phyloP scores from a whole-genome alignment of 2,797 vertebrate genomes.

The Agapornis canus region DNA sequence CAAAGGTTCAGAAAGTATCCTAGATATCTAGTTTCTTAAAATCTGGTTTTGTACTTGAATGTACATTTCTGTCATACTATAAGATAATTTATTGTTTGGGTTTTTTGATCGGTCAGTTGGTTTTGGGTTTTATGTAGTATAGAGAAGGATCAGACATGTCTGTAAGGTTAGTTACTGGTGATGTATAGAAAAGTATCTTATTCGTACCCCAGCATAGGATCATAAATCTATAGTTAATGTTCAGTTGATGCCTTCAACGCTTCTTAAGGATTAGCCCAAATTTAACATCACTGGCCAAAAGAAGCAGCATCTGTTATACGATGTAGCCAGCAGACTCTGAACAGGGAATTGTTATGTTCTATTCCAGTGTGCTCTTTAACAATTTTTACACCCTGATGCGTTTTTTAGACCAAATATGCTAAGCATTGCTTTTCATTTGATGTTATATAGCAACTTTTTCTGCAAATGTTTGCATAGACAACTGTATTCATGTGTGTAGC shows the following conservation, averaged over 20 bases:
- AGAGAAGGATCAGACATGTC: fast-evolving
- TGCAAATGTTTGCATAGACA: background rate
- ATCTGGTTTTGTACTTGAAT: background rate
- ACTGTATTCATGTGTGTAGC: background rate
- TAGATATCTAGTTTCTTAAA: background rate
- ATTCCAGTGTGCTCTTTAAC: background rate
- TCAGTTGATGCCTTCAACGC: background rate
- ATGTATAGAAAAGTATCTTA: background rate
- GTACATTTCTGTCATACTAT: background rate
- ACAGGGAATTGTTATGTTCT: background rate
- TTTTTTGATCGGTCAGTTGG: background rate
- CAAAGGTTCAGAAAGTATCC: background rate
- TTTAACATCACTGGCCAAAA: background rate
- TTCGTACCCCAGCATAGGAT: background rate
- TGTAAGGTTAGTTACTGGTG: background rate
- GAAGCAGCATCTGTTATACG: background rate
- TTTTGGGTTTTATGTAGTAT: background rate
- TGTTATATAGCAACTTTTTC: background rate
- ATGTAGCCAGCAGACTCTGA: background rate
- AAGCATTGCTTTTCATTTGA: background rate
- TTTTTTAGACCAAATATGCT: background rate
- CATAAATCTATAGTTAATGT: background rate
- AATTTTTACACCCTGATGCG: background rate
- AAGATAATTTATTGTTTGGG: background rate
- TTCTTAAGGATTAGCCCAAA: background rate